Evolutionary conservation across 2,888 invertebrate genomes (phyloP), one percentile per base, ranked within the genome.

Genomic region (Taenaris catops): DNA sequence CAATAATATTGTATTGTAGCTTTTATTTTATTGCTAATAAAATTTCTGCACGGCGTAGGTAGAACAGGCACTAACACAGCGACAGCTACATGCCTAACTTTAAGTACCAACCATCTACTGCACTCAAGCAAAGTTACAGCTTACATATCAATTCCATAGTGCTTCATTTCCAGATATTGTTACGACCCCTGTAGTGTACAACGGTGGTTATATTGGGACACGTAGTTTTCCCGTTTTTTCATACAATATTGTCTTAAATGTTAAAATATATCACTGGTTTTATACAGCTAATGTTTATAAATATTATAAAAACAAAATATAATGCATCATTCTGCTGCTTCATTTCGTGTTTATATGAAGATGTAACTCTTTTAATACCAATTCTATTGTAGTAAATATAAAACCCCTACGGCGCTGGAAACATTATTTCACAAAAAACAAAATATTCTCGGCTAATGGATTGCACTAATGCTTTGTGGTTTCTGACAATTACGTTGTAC

Each of bases 91-190:
- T 57, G 70, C 60, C 71, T 70, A 67, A 64, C 58, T 49, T 61
- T 67, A 65, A 62, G 59, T 68, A 73, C 67, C 69, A 73, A 71
- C 67, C 66, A 61, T 64, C 68, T 73, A 72, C 58, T 58, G 70
- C 68, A 65, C 63, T 65, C 62, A 73, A 80, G 80, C 78, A 51
- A 68, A 69, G 48, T 61, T 41, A 73, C 70, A 69, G 67, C 68
- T 60, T 66, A 71, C 66, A 61, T 55, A 65, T 86, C 86, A 86
- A 86, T 84, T 86, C 84, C 86, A 59, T 69, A 68, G 80, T 84
- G 84, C 84, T 70, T 73, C 63, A 58, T 52, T 63, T 57, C 56
- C 56, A 51, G 58, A 56, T 61, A 59, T 57, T 44, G 36, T 43
- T 39, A 34, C 34, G 41, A 38, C 38, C 40, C 41, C 34, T 24